Evolutionary conservation across 2,113 vertebrate species (phyloP).

Genomic region (Engraulis encrasicolus): DNA sequence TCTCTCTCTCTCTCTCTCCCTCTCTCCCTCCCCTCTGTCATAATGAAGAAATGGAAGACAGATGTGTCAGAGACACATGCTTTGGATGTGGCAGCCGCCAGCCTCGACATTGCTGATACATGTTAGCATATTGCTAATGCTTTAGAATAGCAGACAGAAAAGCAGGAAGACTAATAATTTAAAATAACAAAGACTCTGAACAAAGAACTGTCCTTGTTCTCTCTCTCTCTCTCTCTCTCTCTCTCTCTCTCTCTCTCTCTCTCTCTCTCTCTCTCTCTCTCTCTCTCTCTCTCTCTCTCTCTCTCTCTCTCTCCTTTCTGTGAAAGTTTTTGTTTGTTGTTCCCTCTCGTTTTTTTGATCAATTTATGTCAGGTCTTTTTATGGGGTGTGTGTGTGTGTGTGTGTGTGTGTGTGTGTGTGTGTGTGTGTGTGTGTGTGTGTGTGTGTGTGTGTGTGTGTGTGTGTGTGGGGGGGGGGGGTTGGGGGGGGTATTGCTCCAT

Average conservation of each 20-base stretch:
- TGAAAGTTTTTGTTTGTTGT: slow-evolving; percentile 1
- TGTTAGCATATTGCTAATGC: slow-evolving; percentile 13
- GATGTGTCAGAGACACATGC: slow-evolving; percentile 15
- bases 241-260: too few species aligned
- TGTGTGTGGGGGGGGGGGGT: too few species aligned
- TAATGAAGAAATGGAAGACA: slow-evolving; percentile 10
- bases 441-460: too few species aligned
- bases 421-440: too few species aligned
- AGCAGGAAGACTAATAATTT: not conserved
- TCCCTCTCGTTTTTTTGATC: not conserved
- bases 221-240: too few species aligned
- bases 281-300: too few species aligned
- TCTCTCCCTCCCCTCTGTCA: not conserved
- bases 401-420: too few species aligned
- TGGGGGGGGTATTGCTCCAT: not conserved
- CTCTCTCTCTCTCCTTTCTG: not conserved
- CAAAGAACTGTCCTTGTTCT: too few species aligned
- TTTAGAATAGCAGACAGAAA: not conserved
- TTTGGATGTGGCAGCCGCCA: not conserved
- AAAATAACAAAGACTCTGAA: not conserved
- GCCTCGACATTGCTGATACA: not conserved
- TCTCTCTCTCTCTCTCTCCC: not conserved
- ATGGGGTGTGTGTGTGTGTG: too few species aligned
- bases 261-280: too few species aligned
- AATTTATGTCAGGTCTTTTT: not conserved